Evolutionary conservation across 2,888 invertebrate genomes (phyloP).

Genomic region (Xanthia icteritia): DNA sequence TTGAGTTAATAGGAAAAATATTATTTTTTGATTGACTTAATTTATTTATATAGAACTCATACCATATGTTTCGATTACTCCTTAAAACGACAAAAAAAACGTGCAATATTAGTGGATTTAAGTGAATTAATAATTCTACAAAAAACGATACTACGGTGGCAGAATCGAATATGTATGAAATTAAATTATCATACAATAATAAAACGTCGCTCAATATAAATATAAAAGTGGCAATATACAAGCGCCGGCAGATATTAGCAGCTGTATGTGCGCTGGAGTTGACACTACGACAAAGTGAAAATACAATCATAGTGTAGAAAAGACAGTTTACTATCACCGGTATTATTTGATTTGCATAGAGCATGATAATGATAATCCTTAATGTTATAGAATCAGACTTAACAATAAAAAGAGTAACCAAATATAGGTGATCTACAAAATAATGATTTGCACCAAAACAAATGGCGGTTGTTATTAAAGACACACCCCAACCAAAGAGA

Average conservation of each 20-base stretch:
- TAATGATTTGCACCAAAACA: too few relatives aligned
- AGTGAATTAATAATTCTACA: not conserved
- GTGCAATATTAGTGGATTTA: not conserved
- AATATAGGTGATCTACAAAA: too few relatives aligned
- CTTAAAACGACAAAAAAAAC: not conserved
- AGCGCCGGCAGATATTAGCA: slow-evolving; percentile 18
- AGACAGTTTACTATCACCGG: not conserved
- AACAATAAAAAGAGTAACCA: too few relatives aligned
- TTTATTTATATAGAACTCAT: not conserved
- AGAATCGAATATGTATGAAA: fast-evolving
- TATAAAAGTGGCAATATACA: slow-evolving; percentile 23
- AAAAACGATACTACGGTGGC: not conserved
- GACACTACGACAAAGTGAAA: slow-evolving; percentile 5
- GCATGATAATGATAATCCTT: too few relatives aligned
- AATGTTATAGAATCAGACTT: too few relatives aligned
- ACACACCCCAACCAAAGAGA: not conserved
- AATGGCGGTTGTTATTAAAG: not conserved
- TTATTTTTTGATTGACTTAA: not conserved
- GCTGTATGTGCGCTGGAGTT: not conserved
- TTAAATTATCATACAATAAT: not conserved
- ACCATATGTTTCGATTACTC: not conserved
- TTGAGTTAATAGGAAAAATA: not conserved
- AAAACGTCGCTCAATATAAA: slow-evolving; percentile 19
- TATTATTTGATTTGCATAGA: too few relatives aligned
- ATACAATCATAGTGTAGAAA: not conserved